Percentiles rank a stretch among this genome's conserved stretches.
phyloP scores from a whole-genome alignment of 2,113 vertebrate genomes.

The Chionis minor region DNA sequence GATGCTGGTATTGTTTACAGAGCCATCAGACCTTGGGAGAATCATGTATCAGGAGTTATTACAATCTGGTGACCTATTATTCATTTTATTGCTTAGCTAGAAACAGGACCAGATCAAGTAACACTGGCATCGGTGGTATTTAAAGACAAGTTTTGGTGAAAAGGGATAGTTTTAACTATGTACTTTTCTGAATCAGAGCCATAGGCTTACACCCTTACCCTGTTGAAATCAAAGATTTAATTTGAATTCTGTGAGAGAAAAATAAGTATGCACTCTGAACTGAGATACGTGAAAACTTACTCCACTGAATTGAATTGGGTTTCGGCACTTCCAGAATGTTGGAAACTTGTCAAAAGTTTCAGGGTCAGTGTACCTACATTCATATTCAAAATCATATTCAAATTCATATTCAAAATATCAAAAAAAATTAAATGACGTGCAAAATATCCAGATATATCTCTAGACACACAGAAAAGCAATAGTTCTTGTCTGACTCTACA shows the following conservation, averaged over 20 bases:
- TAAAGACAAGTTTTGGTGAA: neutral
- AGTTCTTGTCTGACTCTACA: neutral
- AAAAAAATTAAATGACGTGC: neutral
- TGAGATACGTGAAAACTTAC: neutral
- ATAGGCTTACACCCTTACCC: neutral
- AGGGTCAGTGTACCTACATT: neutral
- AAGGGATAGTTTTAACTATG: neutral
- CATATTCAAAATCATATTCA: neutral
- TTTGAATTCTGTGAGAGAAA: neutral
- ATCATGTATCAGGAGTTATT: neutral
- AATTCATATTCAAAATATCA: neutral
- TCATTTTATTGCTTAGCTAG: neutral
- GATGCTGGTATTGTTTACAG: neutral
- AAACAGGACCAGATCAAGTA: neutral
- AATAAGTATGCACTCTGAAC: neutral
- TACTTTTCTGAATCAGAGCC: neutral
- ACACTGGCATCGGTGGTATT: neutral
- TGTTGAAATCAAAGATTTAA: neutral
- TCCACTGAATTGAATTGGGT: neutral
- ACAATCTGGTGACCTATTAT: neutral
- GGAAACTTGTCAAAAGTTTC: neutral
- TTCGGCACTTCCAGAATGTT: neutral
- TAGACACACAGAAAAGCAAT: neutral
- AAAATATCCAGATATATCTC: neutral
- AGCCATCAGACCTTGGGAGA: neutral